Conservation (phyloP, 1,140 invertebrate genomes). For the Temnothorax nylanderi region DNA sequence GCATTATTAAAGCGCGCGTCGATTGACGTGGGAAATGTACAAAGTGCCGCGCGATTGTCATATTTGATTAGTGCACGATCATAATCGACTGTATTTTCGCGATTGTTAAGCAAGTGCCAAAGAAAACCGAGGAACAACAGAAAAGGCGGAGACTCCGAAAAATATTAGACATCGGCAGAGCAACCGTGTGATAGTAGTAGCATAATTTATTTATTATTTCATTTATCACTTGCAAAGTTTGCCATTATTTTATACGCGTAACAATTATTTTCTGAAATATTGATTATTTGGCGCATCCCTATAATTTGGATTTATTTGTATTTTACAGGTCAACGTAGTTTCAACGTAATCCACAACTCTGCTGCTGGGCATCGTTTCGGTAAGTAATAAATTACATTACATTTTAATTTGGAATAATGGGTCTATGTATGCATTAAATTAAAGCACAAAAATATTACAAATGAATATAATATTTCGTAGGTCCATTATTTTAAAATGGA, state of each 20-base stretch:
- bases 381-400: background rate
- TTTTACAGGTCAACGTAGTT: too few species aligned
- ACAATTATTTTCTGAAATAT: background rate
- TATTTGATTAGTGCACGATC: background rate
- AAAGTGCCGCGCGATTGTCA: background rate
- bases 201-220: background rate
- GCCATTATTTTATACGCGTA: background rate
- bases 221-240: background rate
- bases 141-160: background rate
- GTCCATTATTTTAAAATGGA: too few species aligned
- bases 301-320: background rate
- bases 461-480: background rate
- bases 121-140: background rate
- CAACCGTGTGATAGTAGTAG: background rate
- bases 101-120: background rate
- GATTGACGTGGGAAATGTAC: background rate
- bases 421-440: background rate
- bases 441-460: background rate
- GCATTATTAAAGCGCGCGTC: background rate
- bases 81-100: background rate
- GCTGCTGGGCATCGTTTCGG: too few species aligned
- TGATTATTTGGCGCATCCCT: background rate
- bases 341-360: too few species aligned
- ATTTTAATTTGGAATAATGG: background rate
- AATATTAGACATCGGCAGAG: background rate